Evolutionary conservation across 2,888 invertebrate genomes (phyloP), one percentile per base, ranked within the genome.

Genomic region (Phragmatobia fuliginosa): DNA sequence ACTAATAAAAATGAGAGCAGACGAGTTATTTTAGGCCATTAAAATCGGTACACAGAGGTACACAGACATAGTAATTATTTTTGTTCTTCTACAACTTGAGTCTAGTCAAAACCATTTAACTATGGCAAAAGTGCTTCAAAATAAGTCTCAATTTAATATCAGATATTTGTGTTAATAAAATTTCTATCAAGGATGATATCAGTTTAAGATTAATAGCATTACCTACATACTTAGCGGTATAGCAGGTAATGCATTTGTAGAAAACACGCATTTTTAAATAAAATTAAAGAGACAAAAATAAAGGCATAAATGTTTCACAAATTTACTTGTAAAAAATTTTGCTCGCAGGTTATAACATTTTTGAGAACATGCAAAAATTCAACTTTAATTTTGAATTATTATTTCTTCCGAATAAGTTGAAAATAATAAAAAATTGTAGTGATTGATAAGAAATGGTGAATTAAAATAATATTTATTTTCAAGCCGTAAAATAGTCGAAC

Each of bases 381-480:
- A n/a, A 21, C 8, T 62, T 25, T 28, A 18, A 1, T 2, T 28
- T 4, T 56, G 28, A 11, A 56, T 14, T 28, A 45, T 45, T 45
- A 56, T 28, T 14, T 56, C 1, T 14, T 14, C 14, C 14, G 25
- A 11, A 56, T 28, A 28, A 28, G 2, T 2, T 14, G 28, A 56
- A 28, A 28, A 56, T 28, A 56, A 56, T 28, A 28, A 1, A 28
- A 56, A 56, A 28, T 56, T 56, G 28, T 28, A 25, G 18, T 21
- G 28, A 7, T 38, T 62, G 61, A 62, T 62, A 62, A 38, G 62
- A 41, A 62, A 62, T 62, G 62, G 10, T 41, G 21, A 21, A 62
- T 28, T 11, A 62, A 41, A 62, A 31, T 31, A 31, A 21, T 41
- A 41, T 21, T 28, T 31, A 5, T 41, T 38, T 41, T 62, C 1